These are phyloP conservation scores for Osmoderma eremita DNA, from an alignment of 2,888 invertebrate genomes.

Conservation along the genomic window DNA sequence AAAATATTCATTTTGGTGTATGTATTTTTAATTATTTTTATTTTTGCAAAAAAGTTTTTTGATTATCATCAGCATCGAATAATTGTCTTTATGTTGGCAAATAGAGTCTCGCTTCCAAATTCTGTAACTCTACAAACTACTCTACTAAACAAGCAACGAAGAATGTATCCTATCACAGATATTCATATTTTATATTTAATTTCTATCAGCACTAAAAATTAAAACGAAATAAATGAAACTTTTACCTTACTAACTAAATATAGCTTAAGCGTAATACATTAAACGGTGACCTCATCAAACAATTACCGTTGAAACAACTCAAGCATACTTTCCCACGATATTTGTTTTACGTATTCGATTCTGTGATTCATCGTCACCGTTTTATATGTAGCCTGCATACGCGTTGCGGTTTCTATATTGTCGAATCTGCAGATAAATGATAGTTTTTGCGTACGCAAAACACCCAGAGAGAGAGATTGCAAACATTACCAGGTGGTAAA, in stretches of 20 bases:
- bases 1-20: too few species aligned
- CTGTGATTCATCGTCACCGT: conserved; percentile 19
- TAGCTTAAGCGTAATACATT: conserved; percentile 22
- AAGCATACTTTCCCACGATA: conserved; percentile 26
- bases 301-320: conserved; percentile 16
- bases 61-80: too few species aligned
- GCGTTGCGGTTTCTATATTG: conserved; percentile 19
- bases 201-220: too few species aligned
- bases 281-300: conserved; percentile 16
- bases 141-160: not conserved
- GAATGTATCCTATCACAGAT: too few species aligned
- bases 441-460: not conserved
- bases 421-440: conserved; percentile 14
- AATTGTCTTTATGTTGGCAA: too few species aligned
- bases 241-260: conserved; percentile 14
- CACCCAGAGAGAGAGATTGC: not conserved
- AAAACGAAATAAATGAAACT: not conserved
- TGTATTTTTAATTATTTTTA: too few species aligned
- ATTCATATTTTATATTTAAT: too few species aligned
- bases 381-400: not conserved
- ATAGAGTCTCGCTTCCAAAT: too few species aligned
- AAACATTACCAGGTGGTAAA: not conserved
- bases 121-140: too few species aligned
- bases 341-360: conserved; percentile 14
- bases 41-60: too few species aligned